phyloP scores from a whole-genome alignment of 2,888 invertebrate genomes.

The Unio pictorum region DNA sequence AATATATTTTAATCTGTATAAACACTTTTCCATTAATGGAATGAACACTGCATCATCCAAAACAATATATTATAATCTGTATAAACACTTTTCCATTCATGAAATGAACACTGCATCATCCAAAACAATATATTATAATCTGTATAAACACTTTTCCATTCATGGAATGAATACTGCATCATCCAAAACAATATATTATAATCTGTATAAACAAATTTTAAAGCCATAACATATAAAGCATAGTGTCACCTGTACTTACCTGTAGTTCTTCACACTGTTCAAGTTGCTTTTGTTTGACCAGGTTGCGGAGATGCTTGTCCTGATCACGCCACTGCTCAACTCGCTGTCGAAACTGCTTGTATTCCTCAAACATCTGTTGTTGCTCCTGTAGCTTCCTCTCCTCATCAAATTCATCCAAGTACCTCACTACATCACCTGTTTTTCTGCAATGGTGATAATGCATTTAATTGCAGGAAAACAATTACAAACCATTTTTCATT shows the following conservation, averaged over 20 bases:
- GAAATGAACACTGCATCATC: too few species aligned
- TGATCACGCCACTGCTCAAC: conserved; percentile 65
- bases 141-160: neutral
- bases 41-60: too few species aligned
- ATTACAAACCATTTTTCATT: too few species aligned
- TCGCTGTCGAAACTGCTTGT: conserved; percentile 59
- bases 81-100: too few species aligned
- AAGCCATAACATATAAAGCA: neutral
- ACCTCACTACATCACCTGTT: conserved; percentile 46
- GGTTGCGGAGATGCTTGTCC: conserved; percentile 63
- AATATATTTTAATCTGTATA: neutral
- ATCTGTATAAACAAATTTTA: neutral
- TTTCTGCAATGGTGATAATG: conserved; percentile 39
- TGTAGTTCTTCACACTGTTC: conserved; percentile 68
- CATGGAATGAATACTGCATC: too few species aligned
- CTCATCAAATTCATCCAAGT: conserved; percentile 63
- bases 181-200: too few species aligned
- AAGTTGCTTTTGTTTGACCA: conserved; percentile 66
- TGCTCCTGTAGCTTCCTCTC: conserved; percentile 57
- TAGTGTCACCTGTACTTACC: conserved; percentile 40
- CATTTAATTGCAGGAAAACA: too few species aligned
- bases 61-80: too few species aligned
- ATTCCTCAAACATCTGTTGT: conserved; percentile 65
- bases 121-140: too few species aligned
- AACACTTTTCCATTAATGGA: neutral